These are phyloP conservation scores for Regulus satrapa DNA, from an alignment of 2,113 vertebrate species.

Conservation along the genomic window DNA sequence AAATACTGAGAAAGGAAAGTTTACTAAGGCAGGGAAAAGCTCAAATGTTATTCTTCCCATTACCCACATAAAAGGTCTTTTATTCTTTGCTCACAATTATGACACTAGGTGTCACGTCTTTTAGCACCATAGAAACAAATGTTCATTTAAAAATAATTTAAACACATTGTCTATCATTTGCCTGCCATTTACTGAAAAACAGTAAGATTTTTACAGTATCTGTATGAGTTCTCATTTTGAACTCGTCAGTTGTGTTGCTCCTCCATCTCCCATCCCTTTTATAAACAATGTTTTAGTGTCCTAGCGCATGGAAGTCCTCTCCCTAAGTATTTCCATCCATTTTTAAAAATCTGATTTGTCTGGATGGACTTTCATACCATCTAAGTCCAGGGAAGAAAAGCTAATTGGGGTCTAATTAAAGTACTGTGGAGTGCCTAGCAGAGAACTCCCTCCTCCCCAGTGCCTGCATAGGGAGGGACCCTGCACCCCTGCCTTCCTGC, in stretches of 20 bases:
- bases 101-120: not conserved
- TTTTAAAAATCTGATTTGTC: not conserved
- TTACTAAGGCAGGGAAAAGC: not conserved
- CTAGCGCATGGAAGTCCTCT: not conserved
- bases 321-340: not conserved
- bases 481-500: too few relatives aligned
- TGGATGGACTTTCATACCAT: not conserved
- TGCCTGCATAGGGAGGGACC: not conserved
- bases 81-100: not conserved
- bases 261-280: not conserved
- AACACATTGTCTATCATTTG: not conserved
- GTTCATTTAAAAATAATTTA: not conserved
- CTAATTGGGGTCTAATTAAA: not conserved
- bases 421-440: fast-evolving
- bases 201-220: not conserved
- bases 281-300: not conserved
- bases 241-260: not conserved
- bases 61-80: not conserved
- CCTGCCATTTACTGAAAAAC: not conserved
- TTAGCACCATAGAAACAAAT: not conserved
- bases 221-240: not conserved
- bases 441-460: not conserved
- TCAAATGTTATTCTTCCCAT: not conserved
- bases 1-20: not conserved
- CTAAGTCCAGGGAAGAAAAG: not conserved